Evolutionary conservation across 2,113 vertebrate species (phyloP), one percentile per base, ranked within the genome.

Genomic region (cat (Felis catus)): DNA sequence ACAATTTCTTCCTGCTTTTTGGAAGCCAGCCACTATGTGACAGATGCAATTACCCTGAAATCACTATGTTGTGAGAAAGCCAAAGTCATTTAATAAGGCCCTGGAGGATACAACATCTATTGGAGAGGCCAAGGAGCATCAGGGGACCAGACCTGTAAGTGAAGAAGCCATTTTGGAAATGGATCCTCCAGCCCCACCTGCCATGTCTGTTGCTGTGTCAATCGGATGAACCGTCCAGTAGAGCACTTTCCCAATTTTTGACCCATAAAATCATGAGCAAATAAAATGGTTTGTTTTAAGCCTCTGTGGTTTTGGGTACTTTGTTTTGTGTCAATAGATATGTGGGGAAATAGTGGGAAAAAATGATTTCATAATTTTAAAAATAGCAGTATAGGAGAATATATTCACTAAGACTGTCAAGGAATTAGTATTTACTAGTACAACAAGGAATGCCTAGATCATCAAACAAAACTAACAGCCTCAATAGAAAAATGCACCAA

Each of bases 121-220:
- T 74, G 39, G 48, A 39, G 68, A 94, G 33, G 29, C 23, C 29
- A 63, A 66, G 45, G 27, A 82, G 31, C 29, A 53, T 7, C 41
- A 71, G 58, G 27, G 45, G 61, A 88, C 41, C 61, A 85, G 48
- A 84, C 6, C 3, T 45, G 10, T 68, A 61, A 71, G n/a, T 66
- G 58, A 93, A 92, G 74, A 93, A 95, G 31, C 66, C 27, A 14
- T 76, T 89, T 91, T 88, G 23, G n/a, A 97, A 94, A 55, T 93
- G 73, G 15, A 61, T 71, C 18, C 11, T 91, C 55, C n/a, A 55
- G 55, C 41, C n/a, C 45, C 51, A 74, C 5, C 65, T 92, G 29
- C 70, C 76, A 41, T 85, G 25, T 13, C 58, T 81, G 5, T 71
- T 58, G 79, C 58, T 58, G 0, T 45, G 61, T 89, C 91, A 97